Conservation (phyloP, 2,888 invertebrate genomes). For the Synanthedon andrenaeformis region DNA sequence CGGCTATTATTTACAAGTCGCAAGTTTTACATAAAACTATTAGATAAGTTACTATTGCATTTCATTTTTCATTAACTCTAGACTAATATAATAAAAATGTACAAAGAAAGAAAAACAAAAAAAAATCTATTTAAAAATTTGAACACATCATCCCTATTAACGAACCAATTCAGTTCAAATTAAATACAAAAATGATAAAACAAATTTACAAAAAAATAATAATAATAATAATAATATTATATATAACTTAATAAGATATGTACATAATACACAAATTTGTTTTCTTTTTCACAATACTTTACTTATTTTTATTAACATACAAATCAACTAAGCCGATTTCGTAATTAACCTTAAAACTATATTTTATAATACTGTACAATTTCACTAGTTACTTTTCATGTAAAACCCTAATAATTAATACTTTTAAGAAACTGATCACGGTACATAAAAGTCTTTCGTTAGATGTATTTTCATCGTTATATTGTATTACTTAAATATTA, state of each 20-base stretch:
- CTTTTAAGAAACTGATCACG: constrained; percentile 54
- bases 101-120: constrained; percentile 26
- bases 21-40: constrained; percentile 44
- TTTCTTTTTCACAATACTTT: constrained; percentile 40
- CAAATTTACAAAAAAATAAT: constrained; percentile 60
- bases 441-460: constrained; percentile 43
- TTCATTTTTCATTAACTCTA: constrained; percentile 55
- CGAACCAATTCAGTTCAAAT: constrained; percentile 29
- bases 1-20: constrained; percentile 60
- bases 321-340: constrained; percentile 52
- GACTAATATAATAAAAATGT: constrained; percentile 54
- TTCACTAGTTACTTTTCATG: constrained; percentile 57
- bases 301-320: constrained; percentile 21
- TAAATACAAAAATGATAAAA: constrained; percentile 21
- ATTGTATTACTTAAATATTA: too few relatives aligned
- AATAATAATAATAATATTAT: too few relatives aligned
- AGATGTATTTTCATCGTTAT: too few relatives aligned
- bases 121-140: constrained; percentile 34
- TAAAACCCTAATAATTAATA: constrained; percentile 59
- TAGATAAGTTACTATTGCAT: constrained; percentile 71
- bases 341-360: constrained; percentile 41
- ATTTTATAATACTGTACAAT: constrained; percentile 69
- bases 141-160: constrained; percentile 63
- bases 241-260: constrained; percentile 59
- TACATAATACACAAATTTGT: constrained; percentile 63